phyloP scores from a whole-genome alignment of 2,797 vertebrate species.

The Liparis tanakae region DNA sequence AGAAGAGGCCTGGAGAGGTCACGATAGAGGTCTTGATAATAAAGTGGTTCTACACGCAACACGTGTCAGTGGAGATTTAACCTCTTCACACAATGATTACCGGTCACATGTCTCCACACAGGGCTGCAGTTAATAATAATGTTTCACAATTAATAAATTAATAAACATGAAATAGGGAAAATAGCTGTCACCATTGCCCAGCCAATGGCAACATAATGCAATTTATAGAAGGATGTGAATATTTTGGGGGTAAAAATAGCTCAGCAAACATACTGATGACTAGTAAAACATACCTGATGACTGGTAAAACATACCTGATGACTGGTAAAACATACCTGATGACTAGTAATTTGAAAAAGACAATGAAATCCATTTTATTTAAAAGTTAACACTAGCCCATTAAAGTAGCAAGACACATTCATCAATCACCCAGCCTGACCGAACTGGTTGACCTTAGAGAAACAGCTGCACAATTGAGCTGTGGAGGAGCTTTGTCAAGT shows the following conservation, averaged over 20 bases:
- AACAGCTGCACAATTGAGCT: background rate
- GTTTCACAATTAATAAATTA: background rate
- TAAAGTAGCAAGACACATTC: background rate
- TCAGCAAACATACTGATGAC: background rate
- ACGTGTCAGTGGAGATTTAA: background rate
- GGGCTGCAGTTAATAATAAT: background rate
- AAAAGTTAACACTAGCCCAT: background rate
- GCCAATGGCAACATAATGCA: background rate
- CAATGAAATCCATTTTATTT: background rate
- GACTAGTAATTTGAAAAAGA: background rate
- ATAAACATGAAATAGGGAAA: background rate
- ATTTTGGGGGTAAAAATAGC: background rate
- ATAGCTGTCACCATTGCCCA: background rate
- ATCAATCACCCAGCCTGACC: background rate
- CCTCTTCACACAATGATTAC: background rate
- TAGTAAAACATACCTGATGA: background rate
- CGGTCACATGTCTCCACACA: background rate
- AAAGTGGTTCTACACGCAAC: background rate
- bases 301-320: background rate
- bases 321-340: background rate
- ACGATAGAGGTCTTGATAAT: background rate
- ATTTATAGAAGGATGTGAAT: background rate
- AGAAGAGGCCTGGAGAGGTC: background rate
- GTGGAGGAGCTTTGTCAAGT: background rate
- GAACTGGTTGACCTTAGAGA: background rate